A percentile compares a stretch with the other conserved stretches of the same genome.
Conservation (phyloP, 2,888 invertebrate species). For the Protula sp. region DNA sequence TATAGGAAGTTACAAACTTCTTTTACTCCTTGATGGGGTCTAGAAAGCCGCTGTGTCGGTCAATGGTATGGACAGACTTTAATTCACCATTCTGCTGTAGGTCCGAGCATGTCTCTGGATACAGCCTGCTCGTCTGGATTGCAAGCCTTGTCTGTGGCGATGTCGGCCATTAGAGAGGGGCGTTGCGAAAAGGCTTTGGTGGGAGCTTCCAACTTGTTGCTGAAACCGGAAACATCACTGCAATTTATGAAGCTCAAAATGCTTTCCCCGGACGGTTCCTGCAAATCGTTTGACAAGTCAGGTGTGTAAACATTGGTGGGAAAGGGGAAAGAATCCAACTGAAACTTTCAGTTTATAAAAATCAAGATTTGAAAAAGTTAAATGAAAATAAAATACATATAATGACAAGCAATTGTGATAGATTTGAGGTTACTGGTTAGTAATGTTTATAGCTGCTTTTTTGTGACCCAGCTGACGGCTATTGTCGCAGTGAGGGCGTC, state of each 20-base stretch:
- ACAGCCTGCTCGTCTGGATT: conserved; percentile 93
- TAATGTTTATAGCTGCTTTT: too few relatives aligned
- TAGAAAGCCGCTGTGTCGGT: too few relatives aligned
- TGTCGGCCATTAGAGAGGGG: conserved; percentile 55
- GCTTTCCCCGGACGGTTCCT: conserved; percentile 4
- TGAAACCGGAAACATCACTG: conserved; percentile 81
- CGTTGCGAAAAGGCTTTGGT: conserved; percentile 75
- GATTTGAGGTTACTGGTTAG: too few relatives aligned
- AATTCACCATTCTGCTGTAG: too few relatives aligned
- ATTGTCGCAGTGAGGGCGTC: conserved; percentile 3
- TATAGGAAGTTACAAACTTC: too few relatives aligned
- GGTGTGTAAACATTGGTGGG: conserved; percentile 5
- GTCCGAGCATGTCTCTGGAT: conserved; percentile 89
- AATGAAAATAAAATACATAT: too few relatives aligned
- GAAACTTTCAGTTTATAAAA: too few relatives aligned
- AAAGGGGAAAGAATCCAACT: too few relatives aligned
- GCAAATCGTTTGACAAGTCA: conserved; percentile 10
- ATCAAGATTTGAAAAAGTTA: too few relatives aligned
- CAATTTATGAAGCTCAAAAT: conserved; percentile 74
- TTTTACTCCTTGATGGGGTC: too few relatives aligned
- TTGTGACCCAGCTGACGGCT: conserved; percentile 3
- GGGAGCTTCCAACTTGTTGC: conserved; percentile 76
- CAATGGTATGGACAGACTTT: too few relatives aligned
- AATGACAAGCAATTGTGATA: too few relatives aligned
- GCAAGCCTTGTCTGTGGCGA: conserved; percentile 72